Base-by-base conservation (phyloP, 30 jellyfish, hydroid and myxozoan genomes). In the Turritopsis rubra region DNA sequence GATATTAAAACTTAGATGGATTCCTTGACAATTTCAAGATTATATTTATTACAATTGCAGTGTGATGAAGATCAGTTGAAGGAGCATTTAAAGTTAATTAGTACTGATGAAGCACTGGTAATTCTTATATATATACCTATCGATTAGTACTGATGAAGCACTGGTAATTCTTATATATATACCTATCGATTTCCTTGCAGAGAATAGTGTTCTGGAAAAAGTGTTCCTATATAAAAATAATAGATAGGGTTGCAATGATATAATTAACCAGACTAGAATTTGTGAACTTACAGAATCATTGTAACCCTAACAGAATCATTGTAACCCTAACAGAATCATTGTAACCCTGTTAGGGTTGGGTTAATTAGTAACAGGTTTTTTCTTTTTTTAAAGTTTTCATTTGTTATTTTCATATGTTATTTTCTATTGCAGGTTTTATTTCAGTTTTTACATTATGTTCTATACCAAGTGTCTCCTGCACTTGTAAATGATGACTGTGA, bases 51-150 rank as follows among this genome's bases (percentile, higher is more conserved):
- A 8, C 79, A 16, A n/a, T 30, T 80, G 29, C 16, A 21, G 19
- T 80, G 54, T 8, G 87, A 80, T 18, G 87, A 80, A 65, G 1
- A 26, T 21, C 24, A 52, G 52, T 41, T 80, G 87, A 80, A 30
- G 53, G 70, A 68, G n/a, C 29, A 80, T 53, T 68, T 80, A 0
- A 80, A 53, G 53, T 28, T 53, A 52, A 53, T 80, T 0, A 13
- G 84, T 28, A 65, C 80, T 20, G 70, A 80, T 80, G 87, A 80
- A 80, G 87, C 87, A 18, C 5, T 68, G 52, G 87, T 80, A 41
- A 53, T 84, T 52, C 1, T 77, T 0, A 28, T 52, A 21, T 1
- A 1, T 77, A 17, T 75, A 21, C 26, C n/a, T n/a, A n/a, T n/a
- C n/a, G n/a, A 53, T 80, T 0, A 13, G 84, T 28, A 65, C 80